Conservation (phyloP, 2,113 vertebrate genomes). For the Caranx ignobilis region DNA sequence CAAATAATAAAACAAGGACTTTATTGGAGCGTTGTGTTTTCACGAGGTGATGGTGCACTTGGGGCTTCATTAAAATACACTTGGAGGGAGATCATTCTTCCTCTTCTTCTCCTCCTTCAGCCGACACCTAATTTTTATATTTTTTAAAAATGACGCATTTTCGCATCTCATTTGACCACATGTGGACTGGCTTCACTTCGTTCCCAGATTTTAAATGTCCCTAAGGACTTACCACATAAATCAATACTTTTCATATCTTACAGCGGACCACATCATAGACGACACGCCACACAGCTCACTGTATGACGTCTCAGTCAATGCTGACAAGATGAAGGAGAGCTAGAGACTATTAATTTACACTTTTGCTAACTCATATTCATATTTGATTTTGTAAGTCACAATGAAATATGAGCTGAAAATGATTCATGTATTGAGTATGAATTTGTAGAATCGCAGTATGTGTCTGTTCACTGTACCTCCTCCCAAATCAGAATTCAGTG, state of each 20-base stretch:
- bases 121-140: slow-evolving; percentile 16
- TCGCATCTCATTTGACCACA: not conserved
- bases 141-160: slow-evolving; percentile 22
- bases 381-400: not conserved
- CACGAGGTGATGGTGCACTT: slow-evolving; percentile 33
- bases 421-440: not conserved
- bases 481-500: too few species aligned
- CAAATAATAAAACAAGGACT: slow-evolving; percentile 35
- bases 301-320: not conserved
- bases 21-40: slow-evolving; percentile 51
- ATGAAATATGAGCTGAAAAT: not conserved
- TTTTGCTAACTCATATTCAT: not conserved
- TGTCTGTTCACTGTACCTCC: not conserved
- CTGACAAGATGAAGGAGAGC: not conserved
- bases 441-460: not conserved
- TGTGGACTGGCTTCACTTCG: not conserved
- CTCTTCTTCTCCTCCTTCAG: slow-evolving; percentile 24
- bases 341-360: not conserved
- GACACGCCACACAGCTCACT: not conserved
- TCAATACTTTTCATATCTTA: not conserved
- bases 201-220: not conserved
- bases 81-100: slow-evolving; percentile 15
- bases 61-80: slow-evolving; percentile 55
- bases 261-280: not conserved
- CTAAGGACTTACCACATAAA: not conserved